phyloP scores from a whole-genome alignment of 2,113 vertebrate species.

The Acrocephalus kingi region DNA sequence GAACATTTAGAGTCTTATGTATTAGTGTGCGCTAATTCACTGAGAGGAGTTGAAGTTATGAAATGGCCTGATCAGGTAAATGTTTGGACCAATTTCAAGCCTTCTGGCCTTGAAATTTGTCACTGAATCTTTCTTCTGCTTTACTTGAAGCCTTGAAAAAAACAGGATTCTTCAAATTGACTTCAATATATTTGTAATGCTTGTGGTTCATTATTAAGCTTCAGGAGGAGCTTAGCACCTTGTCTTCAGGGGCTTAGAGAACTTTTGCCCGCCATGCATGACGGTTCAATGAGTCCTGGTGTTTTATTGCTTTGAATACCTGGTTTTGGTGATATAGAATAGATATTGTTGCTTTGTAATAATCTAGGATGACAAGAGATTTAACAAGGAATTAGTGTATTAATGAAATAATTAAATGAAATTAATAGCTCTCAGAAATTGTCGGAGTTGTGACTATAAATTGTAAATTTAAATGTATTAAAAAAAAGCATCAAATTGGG shows the following conservation, averaged over 20 bases:
- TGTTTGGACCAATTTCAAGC: neutral
- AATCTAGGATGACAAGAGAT: neutral
- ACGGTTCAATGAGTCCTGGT: neutral
- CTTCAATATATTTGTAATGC: neutral
- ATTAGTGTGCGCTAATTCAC: neutral
- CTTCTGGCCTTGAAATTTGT: neutral
- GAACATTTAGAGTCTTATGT: neutral
- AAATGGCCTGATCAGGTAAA: neutral
- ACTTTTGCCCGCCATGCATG: neutral
- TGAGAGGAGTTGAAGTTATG: neutral
- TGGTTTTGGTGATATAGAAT: neutral
- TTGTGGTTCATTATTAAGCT: neutral
- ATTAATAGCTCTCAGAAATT: neutral
- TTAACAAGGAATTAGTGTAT: neutral
- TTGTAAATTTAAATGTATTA: neutral
- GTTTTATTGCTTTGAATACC: neutral
- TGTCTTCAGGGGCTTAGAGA: neutral
- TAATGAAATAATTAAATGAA: neutral
- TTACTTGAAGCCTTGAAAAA: neutral
- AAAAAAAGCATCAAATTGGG: neutral
- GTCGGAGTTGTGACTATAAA: neutral
- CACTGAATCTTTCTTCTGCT: neutral
- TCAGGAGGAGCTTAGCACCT: neutral
- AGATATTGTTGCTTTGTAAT: neutral
- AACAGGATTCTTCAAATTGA: neutral